Percentiles rank a stretch among this genome's conserved stretches.
Evolutionary conservation across 2,113 vertebrate genomes (phyloP).

Genomic region (Poeciliopsis prolifica): DNA sequence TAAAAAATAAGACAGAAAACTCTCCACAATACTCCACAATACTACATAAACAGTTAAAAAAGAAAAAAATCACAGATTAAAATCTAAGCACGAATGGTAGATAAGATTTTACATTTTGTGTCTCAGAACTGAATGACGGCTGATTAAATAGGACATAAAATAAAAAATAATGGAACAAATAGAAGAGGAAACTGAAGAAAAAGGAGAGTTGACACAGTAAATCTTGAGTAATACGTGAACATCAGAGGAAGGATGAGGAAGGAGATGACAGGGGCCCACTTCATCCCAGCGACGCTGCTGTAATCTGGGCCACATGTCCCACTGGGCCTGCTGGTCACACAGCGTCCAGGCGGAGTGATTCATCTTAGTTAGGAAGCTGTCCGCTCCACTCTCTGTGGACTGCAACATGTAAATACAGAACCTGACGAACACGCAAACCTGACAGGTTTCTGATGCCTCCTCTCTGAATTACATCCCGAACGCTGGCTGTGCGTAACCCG

Average conservation of each 20-base stretch:
- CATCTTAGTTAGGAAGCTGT: constrained; percentile 73
- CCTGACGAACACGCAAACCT: constrained; percentile 21
- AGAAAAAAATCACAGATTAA: background rate
- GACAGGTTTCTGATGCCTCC: background rate
- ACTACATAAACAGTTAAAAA: background rate
- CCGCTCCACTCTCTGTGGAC: constrained; percentile 38
- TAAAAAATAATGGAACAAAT: background rate
- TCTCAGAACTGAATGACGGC: background rate
- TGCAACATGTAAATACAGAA: constrained; percentile 39
- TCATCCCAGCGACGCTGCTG: constrained; percentile 28
- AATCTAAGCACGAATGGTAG: background rate
- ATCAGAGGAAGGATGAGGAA: background rate
- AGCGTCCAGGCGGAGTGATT: constrained; percentile 52
- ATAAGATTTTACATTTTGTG: background rate
- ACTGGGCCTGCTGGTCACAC: constrained; percentile 39
- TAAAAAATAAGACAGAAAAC: background rate
- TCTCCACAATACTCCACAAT: background rate
- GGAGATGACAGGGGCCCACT: constrained; percentile 17
- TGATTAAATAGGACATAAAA: background rate
- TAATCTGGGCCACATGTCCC: constrained; percentile 62
- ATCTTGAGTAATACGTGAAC: background rate
- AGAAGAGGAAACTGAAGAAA: background rate
- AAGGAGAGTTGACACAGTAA: background rate
- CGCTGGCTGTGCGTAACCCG: background rate
- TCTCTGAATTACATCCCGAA: background rate